Evolutionary conservation across 2,888 invertebrate species (phyloP), one percentile per base, ranked within the genome.

Genomic region (Piscicola geometra): DNA sequence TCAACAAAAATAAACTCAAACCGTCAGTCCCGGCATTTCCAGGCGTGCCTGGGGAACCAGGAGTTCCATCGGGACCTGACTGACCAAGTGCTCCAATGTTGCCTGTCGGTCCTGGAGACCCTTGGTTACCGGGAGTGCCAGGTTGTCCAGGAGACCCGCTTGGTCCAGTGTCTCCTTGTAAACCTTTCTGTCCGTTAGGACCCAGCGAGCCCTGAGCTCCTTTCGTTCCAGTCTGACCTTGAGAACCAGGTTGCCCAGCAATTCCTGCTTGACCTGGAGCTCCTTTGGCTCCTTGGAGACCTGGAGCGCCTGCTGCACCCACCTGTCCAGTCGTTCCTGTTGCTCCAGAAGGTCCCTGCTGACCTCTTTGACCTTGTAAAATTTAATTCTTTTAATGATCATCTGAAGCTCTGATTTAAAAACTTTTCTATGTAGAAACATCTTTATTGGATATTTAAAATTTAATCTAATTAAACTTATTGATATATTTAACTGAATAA

Each of bases 221-320:
- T 69, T 66, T 47, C 35, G 21, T 70, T 47, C 67, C 77, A 76
- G 33, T 66, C 0, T 21, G 69, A 0, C 92, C 92, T 0, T 35
- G 60, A 73, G 60, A 2, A 33, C 73, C 73, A 33, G 73, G 64
- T 21, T 56, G 30, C 12, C 73, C 73, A 2, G 25, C 1, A 32
- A 18, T 1, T 56, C 73, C 73, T n/a, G 64, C 33, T 25, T n/a
- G 28, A 33, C 73, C 73, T 25, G 21, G 32, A n/a, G 2, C n/a
- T 3, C 67, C 67, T 67, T 67, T 32, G 21, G 21, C 3, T 30
- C 67, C 67, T 15, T 32, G 35, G 5, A 67, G 21, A 32, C 67
- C 67, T 67, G 15, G 32, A 67, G n/a, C 33, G 32, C 67, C 67
- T 9, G 3, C 15, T 3, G 5, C 67, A 5, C 67, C 67, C 3